phyloP scores from a whole-genome alignment of 2,113 vertebrate genomes.

The Hemibagrus wyckioides region DNA sequence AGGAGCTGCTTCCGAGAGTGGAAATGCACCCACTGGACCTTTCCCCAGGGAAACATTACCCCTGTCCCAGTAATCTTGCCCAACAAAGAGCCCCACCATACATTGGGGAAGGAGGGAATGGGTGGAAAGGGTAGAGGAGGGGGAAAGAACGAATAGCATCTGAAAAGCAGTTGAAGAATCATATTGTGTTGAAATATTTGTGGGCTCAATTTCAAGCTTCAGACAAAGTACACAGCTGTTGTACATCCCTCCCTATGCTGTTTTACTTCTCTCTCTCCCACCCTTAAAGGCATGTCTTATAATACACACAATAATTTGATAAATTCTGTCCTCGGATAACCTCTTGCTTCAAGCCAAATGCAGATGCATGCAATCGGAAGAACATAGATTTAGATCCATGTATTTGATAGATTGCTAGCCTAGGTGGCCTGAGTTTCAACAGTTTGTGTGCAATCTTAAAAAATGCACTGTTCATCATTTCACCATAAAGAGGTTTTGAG shows the following conservation, averaged over 20 bases:
- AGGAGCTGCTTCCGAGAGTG: slow-evolving; percentile 75
- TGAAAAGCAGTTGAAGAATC: slow-evolving; percentile 44
- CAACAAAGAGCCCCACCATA: slow-evolving; percentile 76
- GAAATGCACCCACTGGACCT: slow-evolving; percentile 79
- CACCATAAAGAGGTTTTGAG: slow-evolving; percentile 31
- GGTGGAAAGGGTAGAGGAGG: slow-evolving; percentile 18
- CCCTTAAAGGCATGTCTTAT: slow-evolving; percentile 19
- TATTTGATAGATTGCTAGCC: not conserved
- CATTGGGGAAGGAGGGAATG: slow-evolving; percentile 64
- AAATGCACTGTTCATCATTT: slow-evolving; percentile 38
- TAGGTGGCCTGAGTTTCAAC: not conserved
- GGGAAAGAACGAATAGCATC: slow-evolving; percentile 31
- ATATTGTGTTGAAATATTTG: slow-evolving; percentile 54
- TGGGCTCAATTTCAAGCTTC: slow-evolving; percentile 46
- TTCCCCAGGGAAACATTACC: slow-evolving; percentile 82
- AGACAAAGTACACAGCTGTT: slow-evolving; percentile 51
- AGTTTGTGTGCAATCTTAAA: slow-evolving; percentile 15
- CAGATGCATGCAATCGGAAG: slow-evolving; percentile 3
- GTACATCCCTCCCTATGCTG: slow-evolving; percentile 41
- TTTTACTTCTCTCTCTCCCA: slow-evolving; percentile 21
- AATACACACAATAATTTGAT: slow-evolving; percentile 21
- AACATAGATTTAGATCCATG: not conserved
- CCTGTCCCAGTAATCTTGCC: slow-evolving; percentile 78
- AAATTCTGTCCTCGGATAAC: slow-evolving; percentile 33
- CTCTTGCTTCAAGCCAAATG: not conserved